Base-by-base conservation (phyloP, 1,140 invertebrate species). In the Trichogramma pretiosum region DNA sequence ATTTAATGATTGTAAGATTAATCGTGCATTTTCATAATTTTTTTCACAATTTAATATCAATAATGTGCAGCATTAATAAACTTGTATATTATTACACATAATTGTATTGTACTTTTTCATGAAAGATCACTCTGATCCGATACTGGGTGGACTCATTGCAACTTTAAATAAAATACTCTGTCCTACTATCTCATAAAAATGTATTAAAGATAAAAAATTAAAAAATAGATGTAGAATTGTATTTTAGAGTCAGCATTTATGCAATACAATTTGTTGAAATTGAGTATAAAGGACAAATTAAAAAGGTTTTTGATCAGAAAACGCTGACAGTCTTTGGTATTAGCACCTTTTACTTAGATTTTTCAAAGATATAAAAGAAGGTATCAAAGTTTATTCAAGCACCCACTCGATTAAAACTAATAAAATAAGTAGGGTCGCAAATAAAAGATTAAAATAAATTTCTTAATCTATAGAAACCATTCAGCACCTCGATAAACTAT, bases 11-110 rank as follows among this genome's bases (percentile, higher is more conserved):
- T 36, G 14, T 34, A 24, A 35, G 19, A 35, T 35, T 34, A 32
- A 17, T 39, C 9, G 7, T 10, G 11, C 33, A 18, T 32, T 44
- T 37, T 2, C 10, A 26, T 32, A 45, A 22, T 21, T 41, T 16
- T 24, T 26, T 45, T 41, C 35, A 45, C 33, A 26, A 40, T 35
- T 48, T 50, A 18, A 16, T 33, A 36, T 33, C 5, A 28, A 26
- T 17, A 51, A 51, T 51, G 22, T 45, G 46, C 30, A 51, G 30
- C 4, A 35, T 40, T 21, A 39, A 44, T 45, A 44, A 26, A 33
- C 5, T 14, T n/a, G 24, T 7, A 28, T 28, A 7, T 28, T 28
- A 5, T 7, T 28, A 28, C 5, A 28, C 5, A 7, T 28, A 28
- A 7, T 28, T 28, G 11, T 7, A 7, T 28, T 11, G 11, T 5